Percentiles rank a stretch among this genome's conserved stretches.
phyloP scores from a whole-genome alignment of 2,113 vertebrate species.

The Aegotheles bennettii region DNA sequence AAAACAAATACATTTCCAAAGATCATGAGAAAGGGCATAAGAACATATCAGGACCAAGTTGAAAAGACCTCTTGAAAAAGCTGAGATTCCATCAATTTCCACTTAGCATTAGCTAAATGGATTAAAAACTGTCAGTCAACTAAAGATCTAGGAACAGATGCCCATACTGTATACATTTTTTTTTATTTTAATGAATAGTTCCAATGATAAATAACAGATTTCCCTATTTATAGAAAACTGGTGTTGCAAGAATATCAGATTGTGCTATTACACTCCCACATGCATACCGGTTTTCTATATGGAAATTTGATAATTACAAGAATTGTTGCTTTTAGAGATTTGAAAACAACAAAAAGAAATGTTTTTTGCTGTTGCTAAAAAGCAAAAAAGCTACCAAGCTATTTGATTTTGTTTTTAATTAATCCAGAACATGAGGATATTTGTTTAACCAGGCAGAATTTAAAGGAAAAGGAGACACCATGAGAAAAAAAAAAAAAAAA shows the following conservation, averaged over 20 bases:
- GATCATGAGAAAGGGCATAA: neutral
- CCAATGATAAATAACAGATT: constrained; percentile 76
- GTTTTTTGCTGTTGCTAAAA: neutral
- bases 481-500: neutral
- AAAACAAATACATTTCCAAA: neutral
- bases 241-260: constrained; percentile 73
- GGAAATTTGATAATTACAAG: constrained; percentile 71
- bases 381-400: neutral
- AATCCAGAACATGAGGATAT: neutral
- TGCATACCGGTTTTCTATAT: constrained; percentile 66
- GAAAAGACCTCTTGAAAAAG: neutral
- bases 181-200: constrained; percentile 74
- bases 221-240: constrained; percentile 77
- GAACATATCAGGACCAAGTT: neutral
- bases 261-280: constrained; percentile 74
- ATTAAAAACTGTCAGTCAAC: constrained; percentile 51
- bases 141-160: constrained; percentile 65
- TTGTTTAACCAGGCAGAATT: neutral
- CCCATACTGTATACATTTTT: constrained; percentile 45
- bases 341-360: constrained; percentile 43
- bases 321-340: constrained; percentile 69
- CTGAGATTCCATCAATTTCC: constrained; percentile 14
- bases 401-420: neutral
- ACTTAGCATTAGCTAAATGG: neutral
- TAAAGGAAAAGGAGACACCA: neutral